Base-by-base conservation (phyloP, 2,113 vertebrate species). In the Aplodontia rufa region DNA sequence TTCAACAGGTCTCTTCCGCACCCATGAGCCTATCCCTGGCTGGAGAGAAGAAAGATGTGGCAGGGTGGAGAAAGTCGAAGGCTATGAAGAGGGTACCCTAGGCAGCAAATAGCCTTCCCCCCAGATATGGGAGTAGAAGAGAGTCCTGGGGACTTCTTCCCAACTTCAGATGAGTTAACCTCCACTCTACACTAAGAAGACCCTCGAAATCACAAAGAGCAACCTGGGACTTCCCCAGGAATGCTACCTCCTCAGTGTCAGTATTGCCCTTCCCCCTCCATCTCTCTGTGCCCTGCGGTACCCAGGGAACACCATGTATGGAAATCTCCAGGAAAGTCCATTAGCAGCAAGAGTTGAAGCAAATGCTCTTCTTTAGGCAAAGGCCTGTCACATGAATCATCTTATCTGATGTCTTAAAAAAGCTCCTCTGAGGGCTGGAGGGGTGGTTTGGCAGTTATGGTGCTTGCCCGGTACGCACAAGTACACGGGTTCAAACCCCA, bases 321-420 rank as follows among this genome's bases (percentile, higher is more conserved):
- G 40, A 72, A 81, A 55, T 81, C 19, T 6, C 75, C 72, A 95
- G 81, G 45, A 87, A 94, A 82, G 1, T n/a, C 76, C 45, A 49
- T 9, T 5, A 22, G 24, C 11, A 62, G 35, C 64, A 66, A 17
- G 71, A 84, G 1, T 32, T 9, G 64, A 71, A 91, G 45, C 37
- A 66, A 91, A 45, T 20, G 3, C 47, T 32, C 82, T 90, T 79
- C 69, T 92, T 93, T 82, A 68, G 75, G 86, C 64, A 72, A 92
- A 90, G 58, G 42, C 30, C 58, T 89, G 58, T 80, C 84, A 71
- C 20, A 91, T 40, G 80, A 51, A 42, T 72, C 85, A 74, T 30
- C 86, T 81, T 45, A 92, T 72, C 69, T 85, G 51, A n/a, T 84
- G 74, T 72, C 87, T 90, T 87, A n/a, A 87, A 82, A 84, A 90